Conservation (phyloP, 2,113 vertebrate species). For the Bujurquina vittata region DNA sequence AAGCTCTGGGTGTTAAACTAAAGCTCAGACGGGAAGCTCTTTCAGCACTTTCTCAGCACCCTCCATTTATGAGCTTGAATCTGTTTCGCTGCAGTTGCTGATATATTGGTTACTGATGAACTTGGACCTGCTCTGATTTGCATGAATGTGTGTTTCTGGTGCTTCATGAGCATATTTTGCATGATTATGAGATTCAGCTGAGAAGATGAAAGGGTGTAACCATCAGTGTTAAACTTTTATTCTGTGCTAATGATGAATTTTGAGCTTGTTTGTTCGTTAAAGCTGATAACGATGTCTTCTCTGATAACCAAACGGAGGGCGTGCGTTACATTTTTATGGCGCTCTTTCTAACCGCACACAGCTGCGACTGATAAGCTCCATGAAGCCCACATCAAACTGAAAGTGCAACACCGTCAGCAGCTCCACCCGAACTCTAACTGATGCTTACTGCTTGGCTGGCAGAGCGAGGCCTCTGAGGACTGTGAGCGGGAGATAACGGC, state of each 20-base stretch:
- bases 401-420: constrained; percentile 12
- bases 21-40: not conserved
- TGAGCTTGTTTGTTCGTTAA: not conserved
- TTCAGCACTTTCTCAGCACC: not conserved
- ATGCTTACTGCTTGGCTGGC: constrained; percentile 20
- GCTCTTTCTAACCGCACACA: not conserved
- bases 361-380: constrained; percentile 24
- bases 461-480: not conserved
- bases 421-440: constrained; percentile 51
- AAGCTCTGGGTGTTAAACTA: not conserved
- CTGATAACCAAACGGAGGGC: not conserved
- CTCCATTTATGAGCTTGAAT: accelerated
- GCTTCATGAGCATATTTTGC: not conserved
- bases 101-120: not conserved
- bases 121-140: not conserved
- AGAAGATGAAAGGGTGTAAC: too few species aligned
- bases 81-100: not conserved
- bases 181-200: too few species aligned
- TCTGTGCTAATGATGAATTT: not conserved
- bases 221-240: not conserved
- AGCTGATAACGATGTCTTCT: not conserved
- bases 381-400: constrained; percentile 25
- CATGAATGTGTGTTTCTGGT: not conserved
- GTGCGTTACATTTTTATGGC: not conserved
- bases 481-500: constrained; percentile 18